Evolutionary conservation across 2,888 invertebrate species (phyloP).

Genomic region (Ormyrus thymus): DNA sequence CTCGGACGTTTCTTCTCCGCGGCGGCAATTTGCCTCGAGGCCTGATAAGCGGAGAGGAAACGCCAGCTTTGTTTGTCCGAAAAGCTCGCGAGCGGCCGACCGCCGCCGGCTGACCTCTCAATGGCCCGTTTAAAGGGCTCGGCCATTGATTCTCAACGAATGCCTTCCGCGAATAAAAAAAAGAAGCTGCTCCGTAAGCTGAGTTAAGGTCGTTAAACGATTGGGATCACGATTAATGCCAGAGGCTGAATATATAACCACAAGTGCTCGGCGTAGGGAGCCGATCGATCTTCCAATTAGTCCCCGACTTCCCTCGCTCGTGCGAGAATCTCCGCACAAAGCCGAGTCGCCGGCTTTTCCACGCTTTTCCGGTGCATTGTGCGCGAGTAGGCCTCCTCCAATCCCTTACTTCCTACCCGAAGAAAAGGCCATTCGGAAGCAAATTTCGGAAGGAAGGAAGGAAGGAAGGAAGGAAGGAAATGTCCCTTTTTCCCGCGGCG

Average conservation of each 20-base stretch:
- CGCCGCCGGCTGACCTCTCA: slow-evolving; percentile 2
- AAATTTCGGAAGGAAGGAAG: slow-evolving; percentile 1
- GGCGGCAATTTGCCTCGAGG: not conserved
- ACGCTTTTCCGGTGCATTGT: too few species aligned
- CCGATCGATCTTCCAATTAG: slow-evolving; percentile 56
- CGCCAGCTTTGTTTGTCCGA: not conserved
- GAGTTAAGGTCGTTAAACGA: slow-evolving; percentile 51
- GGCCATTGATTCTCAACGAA: too few species aligned
- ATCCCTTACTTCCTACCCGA: too few species aligned
- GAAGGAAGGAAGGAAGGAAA: not conserved
- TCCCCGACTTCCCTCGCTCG: slow-evolving; percentile 20
- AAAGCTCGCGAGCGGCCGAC: not conserved
- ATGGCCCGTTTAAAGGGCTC: not conserved
- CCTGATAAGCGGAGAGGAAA: not conserved
- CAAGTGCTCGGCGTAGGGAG: slow-evolving; percentile 51
- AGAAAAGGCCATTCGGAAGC: too few species aligned
- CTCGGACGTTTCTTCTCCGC: slow-evolving; percentile 60
- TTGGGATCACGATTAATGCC: slow-evolving; percentile 49
- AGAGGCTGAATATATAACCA: slow-evolving; percentile 32
- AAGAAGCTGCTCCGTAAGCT: not conserved
- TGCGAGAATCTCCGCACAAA: not conserved
- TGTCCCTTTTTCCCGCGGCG: slow-evolving; percentile 34
- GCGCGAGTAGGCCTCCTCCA: too few species aligned
- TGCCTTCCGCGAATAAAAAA: not conserved
- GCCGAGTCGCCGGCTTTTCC: not conserved